Percentiles rank a stretch among this genome's conserved stretches.
Evolutionary conservation across 2,797 vertebrate genomes (phyloP).

Genomic region (Enoplosus armatus): DNA sequence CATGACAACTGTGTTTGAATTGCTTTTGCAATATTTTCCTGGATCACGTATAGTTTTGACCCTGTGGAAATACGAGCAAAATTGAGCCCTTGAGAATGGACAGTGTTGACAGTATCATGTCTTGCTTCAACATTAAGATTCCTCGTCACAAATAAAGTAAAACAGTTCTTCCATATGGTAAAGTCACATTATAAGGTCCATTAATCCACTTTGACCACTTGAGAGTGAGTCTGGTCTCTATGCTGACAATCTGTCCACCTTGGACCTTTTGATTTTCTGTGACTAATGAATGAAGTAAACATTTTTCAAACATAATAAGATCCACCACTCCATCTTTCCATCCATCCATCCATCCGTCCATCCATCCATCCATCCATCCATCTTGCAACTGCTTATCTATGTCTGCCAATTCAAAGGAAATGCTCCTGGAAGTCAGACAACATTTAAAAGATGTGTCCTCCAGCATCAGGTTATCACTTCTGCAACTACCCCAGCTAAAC

Average conservation of each 20-base stretch:
- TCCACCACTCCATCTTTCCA: background rate
- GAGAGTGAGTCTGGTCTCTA: slow-evolving; percentile 3
- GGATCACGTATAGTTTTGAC: slow-evolving; percentile 35
- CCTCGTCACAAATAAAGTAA: slow-evolving; percentile 33
- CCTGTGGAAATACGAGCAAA: slow-evolving; percentile 47
- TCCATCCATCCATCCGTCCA: background rate
- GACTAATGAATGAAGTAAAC: slow-evolving; percentile 5
- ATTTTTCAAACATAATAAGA: background rate
- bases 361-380: background rate
- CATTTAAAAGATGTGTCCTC: background rate
- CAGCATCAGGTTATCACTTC: background rate
- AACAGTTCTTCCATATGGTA: slow-evolving; percentile 8
- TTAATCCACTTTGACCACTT: slow-evolving; percentile 9
- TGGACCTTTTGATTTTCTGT: slow-evolving; percentile 11
- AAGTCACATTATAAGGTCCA: slow-evolving; percentile 14
- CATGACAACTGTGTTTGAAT: slow-evolving; percentile 23
- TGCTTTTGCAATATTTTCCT: slow-evolving; percentile 57
- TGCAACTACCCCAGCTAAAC: background rate
- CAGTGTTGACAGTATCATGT: slow-evolving; percentile 16
- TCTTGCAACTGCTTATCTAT: background rate
- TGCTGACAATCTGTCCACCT: slow-evolving; percentile 2
- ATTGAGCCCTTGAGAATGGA: background rate
- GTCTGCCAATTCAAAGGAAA: slow-evolving; percentile 1
- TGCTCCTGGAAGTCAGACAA: background rate
- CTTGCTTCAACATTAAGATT: slow-evolving; percentile 18